phyloP scores from a whole-genome alignment of 2,113 vertebrate genomes.

The Oplegnathus fasciatus region DNA sequence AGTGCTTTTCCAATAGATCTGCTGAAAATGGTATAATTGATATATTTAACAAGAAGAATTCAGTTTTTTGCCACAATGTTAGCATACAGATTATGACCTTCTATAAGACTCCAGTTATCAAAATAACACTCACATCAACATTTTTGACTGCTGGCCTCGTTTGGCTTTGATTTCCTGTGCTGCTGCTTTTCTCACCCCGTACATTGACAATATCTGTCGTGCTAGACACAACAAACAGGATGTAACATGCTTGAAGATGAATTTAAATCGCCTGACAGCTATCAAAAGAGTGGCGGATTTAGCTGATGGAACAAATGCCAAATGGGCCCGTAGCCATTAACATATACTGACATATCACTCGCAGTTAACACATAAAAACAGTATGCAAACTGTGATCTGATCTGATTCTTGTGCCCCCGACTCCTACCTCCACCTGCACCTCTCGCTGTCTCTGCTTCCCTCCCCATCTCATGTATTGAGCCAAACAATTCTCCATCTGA shows the following conservation, averaged over 20 bases:
- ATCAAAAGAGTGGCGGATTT: background rate
- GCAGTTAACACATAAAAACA: background rate
- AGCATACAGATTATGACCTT: background rate
- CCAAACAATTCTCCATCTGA: constrained; percentile 69
- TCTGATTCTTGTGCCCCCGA: background rate
- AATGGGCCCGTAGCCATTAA: constrained; percentile 16
- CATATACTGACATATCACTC: constrained; percentile 4
- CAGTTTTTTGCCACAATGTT: background rate
- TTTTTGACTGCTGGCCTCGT: background rate
- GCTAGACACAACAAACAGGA: constrained; percentile 23
- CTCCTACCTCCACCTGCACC: constrained; percentile 18
- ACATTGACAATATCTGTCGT: background rate
- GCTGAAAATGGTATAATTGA: background rate
- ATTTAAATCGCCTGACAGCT: constrained; percentile 17
- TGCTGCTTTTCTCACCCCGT: constrained; percentile 8
- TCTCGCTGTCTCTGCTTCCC: background rate
- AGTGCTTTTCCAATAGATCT: background rate
- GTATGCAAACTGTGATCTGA: constrained; percentile 2
- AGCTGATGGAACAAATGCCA: constrained; percentile 22
- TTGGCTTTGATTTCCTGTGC: constrained; percentile 4
- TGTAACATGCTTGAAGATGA: constrained; percentile 5
- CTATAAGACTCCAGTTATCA: background rate
- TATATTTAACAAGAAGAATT: background rate
- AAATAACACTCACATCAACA: background rate
- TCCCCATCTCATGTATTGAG: constrained; percentile 17